These are phyloP conservation scores for Abrostola tripartita DNA, from an alignment of 2,888 invertebrate genomes.

Conservation along the genomic window DNA sequence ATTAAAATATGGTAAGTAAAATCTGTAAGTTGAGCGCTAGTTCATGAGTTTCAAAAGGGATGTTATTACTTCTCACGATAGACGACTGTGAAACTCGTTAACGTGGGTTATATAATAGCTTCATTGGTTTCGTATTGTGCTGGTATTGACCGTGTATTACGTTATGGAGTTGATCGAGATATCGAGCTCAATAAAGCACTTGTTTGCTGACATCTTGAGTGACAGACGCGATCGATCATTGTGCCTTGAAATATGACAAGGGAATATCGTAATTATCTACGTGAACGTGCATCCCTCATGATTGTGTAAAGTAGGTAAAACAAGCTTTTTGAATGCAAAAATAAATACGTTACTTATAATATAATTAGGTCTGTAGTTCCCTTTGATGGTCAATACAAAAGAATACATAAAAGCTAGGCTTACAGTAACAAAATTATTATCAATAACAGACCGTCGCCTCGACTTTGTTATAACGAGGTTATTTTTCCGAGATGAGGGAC, in stretches of 20 bases:
- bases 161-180: constrained; percentile 48
- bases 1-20: constrained; percentile 83
- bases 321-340: too few species aligned
- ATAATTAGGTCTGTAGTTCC: background rate
- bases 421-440: constrained; percentile 60
- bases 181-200: constrained; percentile 44
- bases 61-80: constrained; percentile 45
- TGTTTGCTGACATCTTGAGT: constrained; percentile 44
- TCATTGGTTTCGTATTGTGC: constrained; percentile 23
- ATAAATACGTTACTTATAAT: too few species aligned
- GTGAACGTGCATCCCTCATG: too few species aligned
- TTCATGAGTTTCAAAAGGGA: constrained; percentile 58
- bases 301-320: too few species aligned
- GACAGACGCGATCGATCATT: constrained; percentile 53
- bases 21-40: constrained; percentile 71
- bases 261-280: too few species aligned
- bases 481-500: constrained; percentile 69
- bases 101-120: constrained; percentile 23
- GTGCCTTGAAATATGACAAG: constrained; percentile 48
- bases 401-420: constrained; percentile 34
- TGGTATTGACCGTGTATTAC: constrained; percentile 9
- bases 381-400: constrained; percentile 27
- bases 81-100: constrained; percentile 54
- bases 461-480: constrained; percentile 67
- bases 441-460: constrained; percentile 62